Evolutionary conservation across 2,113 vertebrate species (phyloP), one percentile per base, ranked within the genome.

Genomic region (Bucco capensis): DNA sequence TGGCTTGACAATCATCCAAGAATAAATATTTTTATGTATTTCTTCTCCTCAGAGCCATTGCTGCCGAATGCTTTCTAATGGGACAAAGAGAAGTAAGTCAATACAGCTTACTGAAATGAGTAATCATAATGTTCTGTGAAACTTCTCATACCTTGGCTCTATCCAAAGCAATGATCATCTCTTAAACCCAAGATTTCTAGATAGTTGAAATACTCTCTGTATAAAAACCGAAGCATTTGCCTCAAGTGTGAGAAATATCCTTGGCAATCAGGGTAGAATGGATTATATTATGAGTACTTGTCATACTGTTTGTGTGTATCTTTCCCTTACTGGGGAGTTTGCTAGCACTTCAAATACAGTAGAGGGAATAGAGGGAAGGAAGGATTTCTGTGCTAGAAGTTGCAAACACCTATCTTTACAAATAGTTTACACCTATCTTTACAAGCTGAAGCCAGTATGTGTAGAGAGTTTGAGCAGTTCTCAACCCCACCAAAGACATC

Each of bases 41-140:
- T 97, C 98, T 96, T 97, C 92, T 96, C 73, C 96, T 95, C 98
- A 99, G 99, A 98, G 98, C 98, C 88, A 98, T 99, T 92, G 98
- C 98, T 88, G 98, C 98, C 96, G 98, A 98, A 95, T 98, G 94
- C 96, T 98, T 98, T 97, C 97, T 99, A 76, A 98, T 98, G 97
- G 97, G 98, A 96, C 97, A 97, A 66, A 98, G 97, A 89, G 98
- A 99, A 99, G 99, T 99, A 98, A 98, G 98, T 97, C 65, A 93
- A 82, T 44, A 92, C 40, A 73, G 60, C 27, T 76, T 65, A 44
- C 42, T 95, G 49, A 69, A 85, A 90, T 56, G 13, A 88, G 19
- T 89, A 75, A 77, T 77, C 57, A 31, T 4, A 40, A 65, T 46
- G 38, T 40, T 31, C 10, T 67, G 4, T 94, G 44, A 53, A 62